phyloP scores from a whole-genome alignment of 2,797 vertebrate species.

The Masticophis lateralis region DNA sequence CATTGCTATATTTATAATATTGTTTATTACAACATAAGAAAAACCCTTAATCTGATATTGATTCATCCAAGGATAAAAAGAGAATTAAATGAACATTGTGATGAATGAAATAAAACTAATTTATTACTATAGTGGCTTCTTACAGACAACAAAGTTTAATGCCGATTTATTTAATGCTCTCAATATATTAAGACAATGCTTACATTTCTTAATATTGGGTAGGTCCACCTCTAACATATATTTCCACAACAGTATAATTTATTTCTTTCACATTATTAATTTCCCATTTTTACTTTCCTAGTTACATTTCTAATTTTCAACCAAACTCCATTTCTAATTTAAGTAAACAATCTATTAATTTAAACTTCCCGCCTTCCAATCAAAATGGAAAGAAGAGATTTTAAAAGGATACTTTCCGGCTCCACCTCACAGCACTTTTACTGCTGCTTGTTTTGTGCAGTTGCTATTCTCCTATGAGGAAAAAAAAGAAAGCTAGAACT shows the following conservation, averaged over 20 bases:
- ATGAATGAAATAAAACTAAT: not conserved
- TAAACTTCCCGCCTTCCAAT: not conserved
- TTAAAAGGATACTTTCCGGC: not conserved
- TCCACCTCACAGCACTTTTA: conserved; percentile 29
- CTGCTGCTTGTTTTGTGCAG: conserved; percentile 38
- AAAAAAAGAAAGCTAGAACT: not conserved
- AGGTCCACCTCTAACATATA: not conserved
- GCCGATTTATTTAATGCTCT: not conserved
- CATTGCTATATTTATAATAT: not conserved
- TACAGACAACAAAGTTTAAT: not conserved
- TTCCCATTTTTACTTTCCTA: conserved; percentile 39
- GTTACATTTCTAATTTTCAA: conserved; percentile 23
- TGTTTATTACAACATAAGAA: not conserved
- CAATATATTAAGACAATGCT: conserved; percentile 9
- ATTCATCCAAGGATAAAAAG: not conserved
- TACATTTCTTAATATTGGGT: not conserved
- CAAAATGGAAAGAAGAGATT: conserved; percentile 15
- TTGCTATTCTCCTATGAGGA: conserved; percentile 24
- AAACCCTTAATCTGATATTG: not conserved
- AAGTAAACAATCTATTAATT: conserved; percentile 53
- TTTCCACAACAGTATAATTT: conserved; percentile 28
- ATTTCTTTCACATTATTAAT: conserved; percentile 43
- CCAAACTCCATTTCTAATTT: conserved; percentile 34
- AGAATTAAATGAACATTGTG: not conserved
- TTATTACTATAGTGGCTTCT: not conserved